Evolutionary conservation across 2,888 invertebrate genomes (phyloP).

Genomic region (Strigamia transsilvanica): DNA sequence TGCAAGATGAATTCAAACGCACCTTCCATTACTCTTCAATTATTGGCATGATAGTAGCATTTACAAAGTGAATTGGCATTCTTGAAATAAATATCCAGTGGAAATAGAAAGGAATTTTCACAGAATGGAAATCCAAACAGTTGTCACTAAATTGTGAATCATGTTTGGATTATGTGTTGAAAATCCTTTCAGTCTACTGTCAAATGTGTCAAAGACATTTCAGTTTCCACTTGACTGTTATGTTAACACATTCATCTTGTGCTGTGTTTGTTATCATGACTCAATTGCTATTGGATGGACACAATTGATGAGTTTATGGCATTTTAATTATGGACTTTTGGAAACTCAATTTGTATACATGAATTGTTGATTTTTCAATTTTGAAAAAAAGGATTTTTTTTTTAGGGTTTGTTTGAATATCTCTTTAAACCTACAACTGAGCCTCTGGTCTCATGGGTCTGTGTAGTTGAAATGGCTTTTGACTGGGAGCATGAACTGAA

Average conservation of each 20-base stretch:
- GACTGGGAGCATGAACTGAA: too few relatives aligned
- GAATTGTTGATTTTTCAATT: too few relatives aligned
- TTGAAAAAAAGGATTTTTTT: too few relatives aligned
- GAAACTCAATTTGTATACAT: too few relatives aligned
- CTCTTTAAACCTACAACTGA: too few relatives aligned
- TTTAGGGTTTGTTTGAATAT: too few relatives aligned
- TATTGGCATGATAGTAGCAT: not conserved
- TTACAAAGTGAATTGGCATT: conserved; percentile 23
- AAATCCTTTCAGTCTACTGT: conserved; percentile 10
- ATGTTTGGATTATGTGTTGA: not conserved
- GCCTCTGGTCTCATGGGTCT: too few relatives aligned
- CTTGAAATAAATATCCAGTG: not conserved
- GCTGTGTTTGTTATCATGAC: not conserved
- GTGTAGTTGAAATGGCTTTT: too few relatives aligned
- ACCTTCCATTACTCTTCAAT: conserved; percentile 22
- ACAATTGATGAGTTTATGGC: not conserved
- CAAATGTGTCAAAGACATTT: conserved; percentile 33
- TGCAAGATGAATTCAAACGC: conserved; percentile 3
- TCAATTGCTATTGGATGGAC: not conserved
- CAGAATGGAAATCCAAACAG: not conserved
- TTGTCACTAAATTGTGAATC: not conserved
- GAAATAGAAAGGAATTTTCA: not conserved
- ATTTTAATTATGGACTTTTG: not conserved
- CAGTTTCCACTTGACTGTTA: conserved; percentile 14
- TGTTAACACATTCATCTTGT: not conserved